Evolutionary conservation across 2,797 vertebrate genomes (phyloP), one percentile per base, ranked within the genome.

Genomic region (Dicrostonyx torquatus): DNA sequence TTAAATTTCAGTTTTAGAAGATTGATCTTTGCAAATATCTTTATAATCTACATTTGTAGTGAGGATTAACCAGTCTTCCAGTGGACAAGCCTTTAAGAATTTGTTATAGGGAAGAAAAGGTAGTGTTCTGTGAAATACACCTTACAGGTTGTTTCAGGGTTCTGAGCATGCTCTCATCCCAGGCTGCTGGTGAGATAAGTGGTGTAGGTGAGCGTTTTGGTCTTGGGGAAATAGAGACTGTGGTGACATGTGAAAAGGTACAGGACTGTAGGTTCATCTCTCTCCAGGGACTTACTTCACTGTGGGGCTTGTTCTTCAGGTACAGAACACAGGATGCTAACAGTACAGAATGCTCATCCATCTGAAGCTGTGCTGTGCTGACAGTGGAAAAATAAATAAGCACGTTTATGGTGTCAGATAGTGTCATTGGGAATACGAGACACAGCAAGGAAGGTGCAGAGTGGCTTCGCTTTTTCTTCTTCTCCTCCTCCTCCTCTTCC

Each of bases 71-170:
- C 66, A 31, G 9, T 53, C 84, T 87, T 90, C 62, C 24, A 85
- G 31, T 64, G 64, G 82, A 85, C 72, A 26, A 77, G 8, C 50
- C 40, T 91, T 86, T 82, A 94, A 76, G 43, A 89, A 50, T 96
- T 92, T 96, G 66, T 60, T 72, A 26, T n/a, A 75, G 79, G 18
- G 34, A 88, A 78, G 82, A 97, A 76, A n/a, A 40, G 37, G 40
- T 89, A 43, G 37, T 88, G 40, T 20, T 78, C 48, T 89, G 13
- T 89, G 85, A 84, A 70, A 87, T 89, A 62, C 20, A 75, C 60
- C 18, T 43, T 40, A 29, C 24, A 82, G 37, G 34, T 37, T 15
- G 24, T 80, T 29, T n/a, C 13, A 29, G 37, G 24, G 13, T 92
- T 91, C 68, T 85, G 87, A 50, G 53, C 45, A 3, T 64, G n/a